Base-by-base conservation (phyloP, 2,797 vertebrate species). In the Cyprinella venusta region DNA sequence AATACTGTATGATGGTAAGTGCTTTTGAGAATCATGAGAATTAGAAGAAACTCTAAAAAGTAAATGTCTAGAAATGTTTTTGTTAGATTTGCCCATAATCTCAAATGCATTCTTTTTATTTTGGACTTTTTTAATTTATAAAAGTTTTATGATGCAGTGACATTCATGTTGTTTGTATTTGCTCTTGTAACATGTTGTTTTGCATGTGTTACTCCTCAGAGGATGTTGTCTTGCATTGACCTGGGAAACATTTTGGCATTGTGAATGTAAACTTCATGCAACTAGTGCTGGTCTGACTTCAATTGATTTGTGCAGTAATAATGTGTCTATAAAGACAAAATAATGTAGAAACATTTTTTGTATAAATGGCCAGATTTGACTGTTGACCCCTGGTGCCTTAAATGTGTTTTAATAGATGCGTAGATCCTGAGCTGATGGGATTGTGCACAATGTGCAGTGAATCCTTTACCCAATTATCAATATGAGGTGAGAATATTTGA, bases 361-460 rank as follows among this genome's bases (percentile, higher is more conserved):
- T 70, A 18, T 59, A 81, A 65, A 48, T 19, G 65, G 54, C 67
- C 38, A 50, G 40, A 72, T 48, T 74, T 72, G 85, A 87, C 80
- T 81, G 77, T 87, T 87, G 84, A 86, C 72, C 82, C 68, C 82
- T 63, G 84, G 80, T 89, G 87, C 87, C 88, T 88, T 88, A 88
- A 70, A 79, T 79, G 54, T 78, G 79, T 77, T 61, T 71, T 45
- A 81, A 70, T n/a, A 50, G 84, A 56, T 54, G 6, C 33, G 40
- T 40, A 1, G 38, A 70, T 61, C 38, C 9, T 56, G 12, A 63
- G 18, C 6, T 38, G 38, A 59, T 30, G 40, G 42, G 16, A n/a
- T 36, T 71, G 54, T 26, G 63, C 40, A 48, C n/a, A n/a, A 26
- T 71, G 54, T 26, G 63, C 40, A 48, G n/a, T 76, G n/a, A 40